Conservation (phyloP, 2,797 vertebrate species). For the Atherinosoma microstoma region DNA sequence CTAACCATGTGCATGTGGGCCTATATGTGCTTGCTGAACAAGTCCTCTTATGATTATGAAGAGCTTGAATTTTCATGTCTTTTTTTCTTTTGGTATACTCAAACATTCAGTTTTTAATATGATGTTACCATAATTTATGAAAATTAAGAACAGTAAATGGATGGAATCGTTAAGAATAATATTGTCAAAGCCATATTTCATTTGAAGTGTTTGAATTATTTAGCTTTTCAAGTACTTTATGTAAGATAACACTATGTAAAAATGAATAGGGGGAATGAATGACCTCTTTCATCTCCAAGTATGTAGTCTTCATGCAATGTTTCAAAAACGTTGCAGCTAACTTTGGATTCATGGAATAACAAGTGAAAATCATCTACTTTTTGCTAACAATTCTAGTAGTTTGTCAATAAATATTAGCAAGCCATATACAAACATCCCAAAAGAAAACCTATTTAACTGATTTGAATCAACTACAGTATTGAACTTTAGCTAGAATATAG, state of each 20-base stretch:
- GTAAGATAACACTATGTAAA: background rate
- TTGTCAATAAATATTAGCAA: background rate
- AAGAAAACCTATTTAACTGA: background rate
- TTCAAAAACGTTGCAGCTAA: background rate
- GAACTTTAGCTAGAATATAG: background rate
- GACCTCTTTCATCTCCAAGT: background rate
- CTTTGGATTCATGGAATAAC: background rate
- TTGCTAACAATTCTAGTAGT: background rate
- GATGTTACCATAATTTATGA: background rate
- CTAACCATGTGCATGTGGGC: background rate
- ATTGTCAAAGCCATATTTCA: conserved; percentile 1
- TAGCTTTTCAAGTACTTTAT: background rate
- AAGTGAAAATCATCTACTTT: background rate
- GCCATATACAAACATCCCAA: background rate
- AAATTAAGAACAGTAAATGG: background rate
- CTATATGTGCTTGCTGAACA: background rate
- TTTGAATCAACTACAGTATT: background rate
- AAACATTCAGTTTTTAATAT: background rate
- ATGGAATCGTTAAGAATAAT: background rate
- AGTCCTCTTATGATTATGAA: conserved; percentile 10
- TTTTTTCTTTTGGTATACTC: background rate
- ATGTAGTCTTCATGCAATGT: background rate
- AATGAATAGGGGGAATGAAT: too few species aligned
- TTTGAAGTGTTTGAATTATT: background rate
- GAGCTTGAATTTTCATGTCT: background rate